Evolutionary conservation across 1,140 invertebrate genomes (phyloP), one percentile per base, ranked within the genome.

Genomic region (Whitmania pigra): DNA sequence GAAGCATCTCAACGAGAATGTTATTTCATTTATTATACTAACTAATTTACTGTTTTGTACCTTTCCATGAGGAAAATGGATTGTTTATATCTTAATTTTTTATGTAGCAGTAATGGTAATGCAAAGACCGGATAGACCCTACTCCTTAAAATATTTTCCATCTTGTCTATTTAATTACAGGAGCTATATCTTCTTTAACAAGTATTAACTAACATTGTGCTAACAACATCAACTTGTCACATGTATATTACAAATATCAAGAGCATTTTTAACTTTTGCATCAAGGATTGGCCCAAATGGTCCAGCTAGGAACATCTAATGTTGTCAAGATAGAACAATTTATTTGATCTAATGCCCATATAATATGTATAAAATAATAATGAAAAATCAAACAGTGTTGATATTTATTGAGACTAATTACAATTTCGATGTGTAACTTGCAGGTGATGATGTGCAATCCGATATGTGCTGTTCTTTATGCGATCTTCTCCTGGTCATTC

Each of bases 381-480:
- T n/a, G n/a, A n/a, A n/a, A n/a, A 57, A n/a, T 70, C 53, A 9
- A 27, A 7, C 29, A 27, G n/a, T n/a, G n/a, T n/a, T n/a, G n/a
- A 31, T 22, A 15, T 22, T 69, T 43, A 4, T 69, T 13, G 9
- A 31, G 11, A 22, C 11, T 54, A 53, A 49, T 43, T 3, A 22
- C 22, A 20, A 7, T 17, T 70, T 49, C 53, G 20, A 4, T 54
- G 54, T 27, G 9, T 54, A 40, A 49, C 60, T 86, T 86, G 72
- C 83, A 92, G 89, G 78, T 95, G 20, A 87, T 94, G 69, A 83
- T 98, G 0, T 83, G 92, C 69, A 99, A 99, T 84, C 95, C 95
- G 0, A 66, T 98, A 25, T 99, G 94, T 81, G 77, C 89, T 0
- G 73, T 94, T 9, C 86, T 87, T 7, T 99, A 97, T 79, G 83